These are phyloP conservation scores for Chydorus sphaericus DNA, from an alignment of 2,888 invertebrate species.

Conservation along the genomic window DNA sequence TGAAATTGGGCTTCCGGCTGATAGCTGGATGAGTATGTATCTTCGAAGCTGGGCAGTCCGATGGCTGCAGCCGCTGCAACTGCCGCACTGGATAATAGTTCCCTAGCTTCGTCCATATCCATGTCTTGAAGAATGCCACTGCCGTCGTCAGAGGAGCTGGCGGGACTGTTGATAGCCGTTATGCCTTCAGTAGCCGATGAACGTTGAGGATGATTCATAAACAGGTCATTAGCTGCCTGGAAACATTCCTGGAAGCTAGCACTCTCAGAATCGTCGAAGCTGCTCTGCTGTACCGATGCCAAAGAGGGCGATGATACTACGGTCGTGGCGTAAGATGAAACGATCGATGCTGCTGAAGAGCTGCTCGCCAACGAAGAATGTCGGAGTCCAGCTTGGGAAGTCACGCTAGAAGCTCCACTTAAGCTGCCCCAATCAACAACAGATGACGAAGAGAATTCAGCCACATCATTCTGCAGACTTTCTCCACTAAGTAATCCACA, in stretches of 20 bases:
- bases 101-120: constrained; percentile 2
- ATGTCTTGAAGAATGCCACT: not conserved
- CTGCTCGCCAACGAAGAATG: not conserved
- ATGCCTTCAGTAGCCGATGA: no score
- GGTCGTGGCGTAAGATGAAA: not conserved
- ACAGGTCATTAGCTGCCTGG: constrained; percentile 2
- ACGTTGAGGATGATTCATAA: constrained; percentile 8
- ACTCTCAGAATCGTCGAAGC: constrained; percentile 15
- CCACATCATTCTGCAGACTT: not conserved
- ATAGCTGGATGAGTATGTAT: constrained; percentile 67
- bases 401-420: no score
- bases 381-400: not conserved
- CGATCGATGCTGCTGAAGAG: not conserved
- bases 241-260: constrained; percentile 14
- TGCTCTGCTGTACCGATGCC: constrained; percentile 12
- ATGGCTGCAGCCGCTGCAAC: constrained; percentile 2
- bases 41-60: constrained; percentile 36
- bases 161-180: no score
- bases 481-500: not conserved
- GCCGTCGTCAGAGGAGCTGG: not conserved
- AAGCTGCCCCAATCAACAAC: no score
- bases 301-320: not conserved
- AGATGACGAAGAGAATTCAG: not conserved
- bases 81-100: not conserved
- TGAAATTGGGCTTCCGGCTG: constrained; percentile 33